Base-by-base conservation (phyloP, 2,888 invertebrate genomes). In the Pristionchus entomophagus region DNA sequence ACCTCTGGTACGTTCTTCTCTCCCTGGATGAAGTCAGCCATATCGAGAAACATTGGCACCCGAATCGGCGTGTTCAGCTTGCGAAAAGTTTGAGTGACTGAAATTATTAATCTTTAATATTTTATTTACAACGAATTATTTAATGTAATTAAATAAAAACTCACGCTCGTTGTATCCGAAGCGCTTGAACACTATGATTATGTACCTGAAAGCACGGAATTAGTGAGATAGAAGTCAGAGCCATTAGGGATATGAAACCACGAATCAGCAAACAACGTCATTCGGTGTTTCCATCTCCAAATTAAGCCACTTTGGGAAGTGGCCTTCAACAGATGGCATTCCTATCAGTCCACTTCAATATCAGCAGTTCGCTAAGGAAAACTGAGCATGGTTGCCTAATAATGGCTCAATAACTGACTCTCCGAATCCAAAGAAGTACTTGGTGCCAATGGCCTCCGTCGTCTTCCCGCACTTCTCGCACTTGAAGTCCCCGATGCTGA, bases 401-500 rank as follows among this genome's bases (percentile, higher is more conserved):
- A 59, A 26, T n/a, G 10, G 26, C 26, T 59, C 32, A 62, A 2
- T 32, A 29, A 80, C 78, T 51, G 4, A 80, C 78, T 80, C 78
- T 80, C 78, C 78, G 17, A 80, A 80, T 0, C 51, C 17, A 3
- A 80, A 29, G 32, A 41, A 80, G 6, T 80, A 51, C 32, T 80
- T 51, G 29, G 78, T 51, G 3, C 51, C 32, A 3, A 51, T 51
- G n/a, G 17, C 19, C 14, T 49, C 32, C 19, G 12, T 12, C 49
- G 26, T 80, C 78, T 51, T 5, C 4, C 3, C 0, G 22, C 78
- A 80, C 19, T 32, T 80, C 51, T 80, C 78, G 19, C 78, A 80
- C 32, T 80, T 80, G 78, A 49, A 80, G 26, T 80, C 78, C 14
- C 35, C 51, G 29, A 80, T 80, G 29, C 78, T 80, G 35, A 29